Evolutionary conservation across 2,888 invertebrate genomes (phyloP).

Genomic region (Mamestra brassicae): DNA sequence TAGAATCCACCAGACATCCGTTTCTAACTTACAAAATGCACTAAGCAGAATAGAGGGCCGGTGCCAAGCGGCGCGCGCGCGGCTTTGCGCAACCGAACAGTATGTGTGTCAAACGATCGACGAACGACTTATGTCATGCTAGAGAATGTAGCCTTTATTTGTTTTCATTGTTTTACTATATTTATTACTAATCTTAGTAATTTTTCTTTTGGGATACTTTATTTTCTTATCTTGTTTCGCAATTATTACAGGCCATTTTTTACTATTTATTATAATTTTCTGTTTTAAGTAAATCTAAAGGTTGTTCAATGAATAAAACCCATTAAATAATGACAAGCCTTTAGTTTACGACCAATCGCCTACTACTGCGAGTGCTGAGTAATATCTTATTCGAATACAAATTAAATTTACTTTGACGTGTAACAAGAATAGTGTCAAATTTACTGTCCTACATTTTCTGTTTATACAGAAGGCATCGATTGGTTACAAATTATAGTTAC

Average conservation of each 20-base stretch:
- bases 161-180: constrained; percentile 62
- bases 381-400: constrained; percentile 52
- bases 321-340: constrained; percentile 12
- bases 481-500: constrained; percentile 18
- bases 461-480: constrained; percentile 29
- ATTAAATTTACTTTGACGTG: constrained; percentile 55
- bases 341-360: constrained; percentile 45
- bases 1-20: constrained; percentile 72
- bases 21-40: constrained; percentile 73
- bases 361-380: constrained; percentile 28
- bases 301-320: neutral
- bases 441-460: constrained; percentile 34
- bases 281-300: neutral
- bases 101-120: constrained; percentile 84
- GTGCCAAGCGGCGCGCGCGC: constrained; percentile 79
- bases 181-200: neutral
- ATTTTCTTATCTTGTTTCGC: neutral
- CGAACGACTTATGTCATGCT: constrained; percentile 78
- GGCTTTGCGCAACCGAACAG: constrained; percentile 78
- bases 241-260: neutral
- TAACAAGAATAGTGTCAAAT: constrained; percentile 59
- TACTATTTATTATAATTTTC: neutral
- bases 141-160: constrained; percentile 73
- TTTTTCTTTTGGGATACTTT: neutral
- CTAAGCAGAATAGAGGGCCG: constrained; percentile 71